Evolutionary conservation across 2,888 invertebrate species (phyloP), one percentile per base, ranked within the genome.

Genomic region (Shargacucullia verbasci): DNA sequence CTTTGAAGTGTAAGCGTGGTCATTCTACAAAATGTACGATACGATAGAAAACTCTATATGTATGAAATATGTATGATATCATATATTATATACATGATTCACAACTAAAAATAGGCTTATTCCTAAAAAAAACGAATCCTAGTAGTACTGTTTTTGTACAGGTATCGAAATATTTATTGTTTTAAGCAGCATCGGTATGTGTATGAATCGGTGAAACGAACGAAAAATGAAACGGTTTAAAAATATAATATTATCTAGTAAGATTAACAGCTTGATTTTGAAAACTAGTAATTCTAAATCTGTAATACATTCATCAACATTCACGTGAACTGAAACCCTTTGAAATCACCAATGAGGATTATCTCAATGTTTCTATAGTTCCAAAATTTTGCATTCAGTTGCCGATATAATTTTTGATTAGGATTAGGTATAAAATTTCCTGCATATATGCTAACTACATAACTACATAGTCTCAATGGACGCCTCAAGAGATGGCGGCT

Each of bases 61-160:
- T n/a, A n/a, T n/a, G n/a, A n/a, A n/a, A n/a, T n/a, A n/a, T n/a
- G n/a, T n/a, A n/a, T n/a, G n/a, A n/a, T n/a, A n/a, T n/a, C n/a
- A n/a, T n/a, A n/a, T n/a, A n/a, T n/a, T n/a, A n/a, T n/a, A n/a
- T 29, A 33, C 15, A 56, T 70, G 55, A 64, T 43, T 59, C 52
- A 70, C 15, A 39, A 39, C 34, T 20, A 46, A 37, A 53, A 59
- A 59, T 55, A 63, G 41, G 8, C 43, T 10, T 13, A 7, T n/a
- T 55, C 7, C 45, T 48, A 9, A 15, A 31, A n/a, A 31, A 58
- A 40, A 15, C 13, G 14, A 34, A 31, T 48, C 8, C 25, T 41
- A 27, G 10, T 41, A 0, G 34, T 49, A 34, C 15, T 48, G 27
- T 9, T 39, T 4, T 39, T 47, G 39, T 44, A 49, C 31, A 37